phyloP scores from a whole-genome alignment of 2,888 invertebrate species.

The Cylindroiulus punctatus region DNA sequence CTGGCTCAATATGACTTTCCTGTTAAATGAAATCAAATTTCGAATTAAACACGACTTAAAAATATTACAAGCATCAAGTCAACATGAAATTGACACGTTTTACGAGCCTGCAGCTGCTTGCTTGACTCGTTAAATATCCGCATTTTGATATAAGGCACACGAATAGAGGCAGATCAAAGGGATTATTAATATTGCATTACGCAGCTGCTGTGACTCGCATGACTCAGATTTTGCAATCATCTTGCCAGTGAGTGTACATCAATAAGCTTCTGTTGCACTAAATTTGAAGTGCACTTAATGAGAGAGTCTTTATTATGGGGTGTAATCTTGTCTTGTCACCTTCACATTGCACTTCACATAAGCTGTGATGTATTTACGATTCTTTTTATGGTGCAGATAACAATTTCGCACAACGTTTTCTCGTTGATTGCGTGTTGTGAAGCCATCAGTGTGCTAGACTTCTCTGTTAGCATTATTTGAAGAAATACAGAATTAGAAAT shows the following conservation, averaged over 20 bases:
- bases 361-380: slow-evolving; percentile 20
- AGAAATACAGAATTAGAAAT: too few species aligned
- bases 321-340: slow-evolving; percentile 20
- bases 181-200: slow-evolving; percentile 36
- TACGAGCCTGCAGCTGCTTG: not conserved
- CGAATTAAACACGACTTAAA: too few species aligned
- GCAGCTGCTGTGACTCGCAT: not conserved
- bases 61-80: too few species aligned
- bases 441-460: too few species aligned
- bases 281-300: slow-evolving; percentile 37
- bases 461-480: too few species aligned
- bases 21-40: too few species aligned
- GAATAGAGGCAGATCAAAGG: not conserved
- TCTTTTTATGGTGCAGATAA: slow-evolving; percentile 3
- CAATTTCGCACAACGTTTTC: not conserved
- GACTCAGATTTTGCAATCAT: slow-evolving; percentile 13
- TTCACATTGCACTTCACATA: slow-evolving; percentile 34
- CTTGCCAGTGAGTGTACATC: slow-evolving; percentile 1
- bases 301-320: not conserved
- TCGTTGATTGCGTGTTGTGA: too few species aligned
- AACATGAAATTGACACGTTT: too few species aligned
- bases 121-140: not conserved
- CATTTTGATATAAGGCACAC: not conserved
- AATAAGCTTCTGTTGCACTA: not conserved
- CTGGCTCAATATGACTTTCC: too few species aligned